Conservation (phyloP, 1,140 invertebrate species). For the Cyphomyrmex costatus region DNA sequence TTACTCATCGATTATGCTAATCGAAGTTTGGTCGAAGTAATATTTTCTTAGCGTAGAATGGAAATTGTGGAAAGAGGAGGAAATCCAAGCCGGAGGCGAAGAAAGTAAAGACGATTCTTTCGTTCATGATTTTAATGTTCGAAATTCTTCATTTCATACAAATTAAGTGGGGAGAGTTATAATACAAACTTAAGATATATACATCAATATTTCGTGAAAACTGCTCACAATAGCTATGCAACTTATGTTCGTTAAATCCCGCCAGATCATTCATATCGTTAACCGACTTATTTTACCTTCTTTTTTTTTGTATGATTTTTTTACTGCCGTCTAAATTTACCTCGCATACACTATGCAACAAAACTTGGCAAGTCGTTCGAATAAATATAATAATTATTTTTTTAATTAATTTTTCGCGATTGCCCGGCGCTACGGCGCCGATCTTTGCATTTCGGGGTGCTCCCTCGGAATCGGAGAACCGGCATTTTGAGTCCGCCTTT, state of each 20-base stretch:
- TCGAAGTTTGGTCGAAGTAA: neutral
- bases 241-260: slow-evolving; percentile 81
- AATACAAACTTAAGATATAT: slow-evolving; percentile 87
- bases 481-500: slow-evolving; percentile 61
- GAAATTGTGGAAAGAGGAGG: neutral
- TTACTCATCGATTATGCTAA: neutral
- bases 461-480: slow-evolving; percentile 73
- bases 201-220: slow-evolving; percentile 85
- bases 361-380: slow-evolving; percentile 83
- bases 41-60: neutral
- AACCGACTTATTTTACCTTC: slow-evolving; percentile 34
- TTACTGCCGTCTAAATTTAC: slow-evolving; percentile 59
- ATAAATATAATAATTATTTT: slow-evolving; percentile 78
- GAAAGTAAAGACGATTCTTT: slow-evolving; percentile 6
- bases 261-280: slow-evolving; percentile 78
- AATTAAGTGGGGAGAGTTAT: slow-evolving; percentile 84
- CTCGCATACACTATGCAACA: slow-evolving; percentile 79
- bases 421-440: slow-evolving; percentile 64
- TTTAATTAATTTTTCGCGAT: slow-evolving; percentile 51
- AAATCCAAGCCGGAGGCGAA: neutral
- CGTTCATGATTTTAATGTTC: slow-evolving; percentile 84
- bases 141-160: slow-evolving; percentile 86
- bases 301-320: slow-evolving; percentile 69
- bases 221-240: slow-evolving; percentile 80
- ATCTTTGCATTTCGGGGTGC: slow-evolving; percentile 73